Evolutionary conservation across 2,113 vertebrate genomes (phyloP), one percentile per base, ranked within the genome.

Genomic region (Oceanites oceanicus): DNA sequence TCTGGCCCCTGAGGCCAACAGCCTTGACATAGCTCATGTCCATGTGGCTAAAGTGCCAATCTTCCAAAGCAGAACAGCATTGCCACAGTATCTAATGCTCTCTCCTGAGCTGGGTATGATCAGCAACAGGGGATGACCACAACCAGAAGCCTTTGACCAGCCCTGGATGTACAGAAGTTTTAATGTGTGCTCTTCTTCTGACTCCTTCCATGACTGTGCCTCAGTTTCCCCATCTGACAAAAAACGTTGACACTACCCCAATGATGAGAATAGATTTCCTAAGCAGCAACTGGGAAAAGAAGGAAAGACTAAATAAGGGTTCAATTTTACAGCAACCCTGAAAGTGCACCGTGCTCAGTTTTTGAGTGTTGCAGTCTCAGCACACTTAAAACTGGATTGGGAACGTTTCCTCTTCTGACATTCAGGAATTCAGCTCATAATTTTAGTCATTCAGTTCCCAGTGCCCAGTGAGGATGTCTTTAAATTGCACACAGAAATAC

Each of bases 351-450:
- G 2, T 44, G 55, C 63, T 92, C 26, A 34, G 49, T 68, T 92
- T 92, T 79, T 53, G 73, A 91, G 89, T 86, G 86, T 56, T 95
- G 89, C 65, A 73, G 42, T 18, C 76, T 97, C 91, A 90, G 49
- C 75, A 92, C 21, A 62, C 50, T 88, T 90, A 93, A 90, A 91
- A 84, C 50, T 38, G 79, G 86, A 84, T 25, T 86, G 75, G 56
- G 76, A 96, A 86, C 67, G 56, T 89, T 92, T 95, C 47, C 59
- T 58, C n/a, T 95, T 92, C 79, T 89, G 65, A 91, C 65, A 89
- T 49, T 49, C 47, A 89, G 67, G 59, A 94, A 92, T 92, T 86
- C 65, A 96, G 52, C 65, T 92, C 68, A 44, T 56, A 67, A 95
- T 95, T 96, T 95, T 87, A 94, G 65, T 38, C 59, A 72, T 55